phyloP scores from a whole-genome alignment of 1,140 invertebrate genomes.

The Ridgeia piscesae region DNA sequence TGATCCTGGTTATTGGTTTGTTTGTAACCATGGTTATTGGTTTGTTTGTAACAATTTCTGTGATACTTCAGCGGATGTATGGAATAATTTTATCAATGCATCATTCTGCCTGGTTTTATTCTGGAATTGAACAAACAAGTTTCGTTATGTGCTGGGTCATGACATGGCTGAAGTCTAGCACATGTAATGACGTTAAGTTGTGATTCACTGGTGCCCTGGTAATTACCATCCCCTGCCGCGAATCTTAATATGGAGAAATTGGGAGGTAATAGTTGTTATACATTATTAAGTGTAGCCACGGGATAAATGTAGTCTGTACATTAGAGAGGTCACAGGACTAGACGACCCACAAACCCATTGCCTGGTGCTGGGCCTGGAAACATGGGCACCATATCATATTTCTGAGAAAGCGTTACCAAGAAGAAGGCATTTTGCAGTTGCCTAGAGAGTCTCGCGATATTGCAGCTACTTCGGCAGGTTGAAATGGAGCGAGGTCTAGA shows the following conservation, averaged over 20 bases:
- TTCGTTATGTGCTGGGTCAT: background rate
- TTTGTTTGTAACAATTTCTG: too few species aligned
- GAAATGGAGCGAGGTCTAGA: too few species aligned
- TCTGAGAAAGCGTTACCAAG: too few species aligned
- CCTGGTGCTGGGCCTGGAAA: background rate
- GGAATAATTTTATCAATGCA: background rate
- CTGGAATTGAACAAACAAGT: background rate
- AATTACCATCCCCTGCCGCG: background rate
- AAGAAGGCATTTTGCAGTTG: too few species aligned
- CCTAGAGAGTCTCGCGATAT: too few species aligned
- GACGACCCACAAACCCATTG: background rate
- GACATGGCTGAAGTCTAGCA: background rate
- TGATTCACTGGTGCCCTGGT: background rate
- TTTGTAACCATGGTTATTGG: too few species aligned
- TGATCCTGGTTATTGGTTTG: too few species aligned
- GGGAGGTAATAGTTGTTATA: background rate
- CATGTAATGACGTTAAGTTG: background rate
- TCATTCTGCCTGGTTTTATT: background rate
- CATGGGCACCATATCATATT: background rate
- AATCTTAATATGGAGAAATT: background rate
- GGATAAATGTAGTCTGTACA: background rate
- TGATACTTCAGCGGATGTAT: background rate
- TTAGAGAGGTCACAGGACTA: background rate
- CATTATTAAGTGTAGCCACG: background rate
- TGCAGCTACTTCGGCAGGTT: too few species aligned